Evolutionary conservation across 35 echinoderm and acorn worm genomes (phyloP), one percentile per base, ranked within the genome.

Genomic region (Ophioderma brevispina): DNA sequence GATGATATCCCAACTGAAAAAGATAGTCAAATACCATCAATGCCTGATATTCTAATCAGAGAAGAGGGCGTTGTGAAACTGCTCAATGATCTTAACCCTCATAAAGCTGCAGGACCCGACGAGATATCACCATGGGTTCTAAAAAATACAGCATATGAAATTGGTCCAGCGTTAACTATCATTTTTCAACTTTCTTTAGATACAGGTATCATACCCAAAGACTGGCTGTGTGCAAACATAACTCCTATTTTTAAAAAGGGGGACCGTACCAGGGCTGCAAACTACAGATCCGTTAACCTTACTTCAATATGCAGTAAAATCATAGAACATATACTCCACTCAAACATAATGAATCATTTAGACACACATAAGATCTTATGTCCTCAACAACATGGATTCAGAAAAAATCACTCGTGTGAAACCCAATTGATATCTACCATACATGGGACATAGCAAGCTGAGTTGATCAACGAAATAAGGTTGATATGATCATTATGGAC

Each of bases 71-170:
- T 90, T 0, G 28, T 13, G 32, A 90, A 81, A 82, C 18, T 43
- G 6, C 77, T 88, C 36, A 80, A 79, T 43, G 32, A 80, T 2
- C 34, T 90, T 0, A 80, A 37, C 17, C 78, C 78, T 15, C 1
- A 59, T 90, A 90, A 90, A 82, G 77, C 88, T 0, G 1, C 35
- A 33, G 88, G 88, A 19, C 88, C 88, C 1, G 88, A 90, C 39
- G 55, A 70, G 0, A 82, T 90, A 0, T 39, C 78, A 33, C 77
- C 78, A 1, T 32, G 42, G 19, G 3, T 64, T 30, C 37, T 86
- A 2, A 76, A 86, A 30, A 0, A 14, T 17, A 38, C 46, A 36
- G 88, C 88, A 0, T 14, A 55, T 3, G 88, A 90, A 80, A 35
- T 90, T 64, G 49, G 15, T 21, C 30, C 40, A 36, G 79, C 46